Conservation (phyloP, 1,140 invertebrate species). For the Lethrus apterus region DNA sequence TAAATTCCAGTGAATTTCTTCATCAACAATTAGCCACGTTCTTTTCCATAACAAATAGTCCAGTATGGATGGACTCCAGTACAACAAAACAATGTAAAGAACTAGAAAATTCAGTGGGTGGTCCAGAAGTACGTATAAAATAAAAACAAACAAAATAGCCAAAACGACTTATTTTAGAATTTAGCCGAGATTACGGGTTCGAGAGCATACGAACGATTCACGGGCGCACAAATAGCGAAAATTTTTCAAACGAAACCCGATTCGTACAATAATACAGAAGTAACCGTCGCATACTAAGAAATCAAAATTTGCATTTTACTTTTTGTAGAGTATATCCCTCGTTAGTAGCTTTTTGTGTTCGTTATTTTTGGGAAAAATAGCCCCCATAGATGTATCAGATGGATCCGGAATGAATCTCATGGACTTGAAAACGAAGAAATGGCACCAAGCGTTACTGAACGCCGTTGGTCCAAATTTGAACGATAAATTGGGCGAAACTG, state of each 20-base stretch:
- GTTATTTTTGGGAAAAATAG: slow-evolving; percentile 82
- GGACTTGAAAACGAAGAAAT: slow-evolving; percentile 72
- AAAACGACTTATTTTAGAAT: slow-evolving; percentile 46
- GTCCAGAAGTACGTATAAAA: slow-evolving; percentile 50
- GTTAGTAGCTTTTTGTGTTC: slow-evolving; percentile 89
- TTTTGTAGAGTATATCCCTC: slow-evolving; percentile 75
- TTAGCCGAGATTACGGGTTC: slow-evolving; percentile 86
- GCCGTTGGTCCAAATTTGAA: slow-evolving; percentile 63
- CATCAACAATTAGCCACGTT: slow-evolving; percentile 71
- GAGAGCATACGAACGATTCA: slow-evolving; percentile 88
- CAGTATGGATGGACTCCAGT: slow-evolving; percentile 95
- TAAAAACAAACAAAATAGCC: background rate
- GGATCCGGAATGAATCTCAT: slow-evolving; percentile 96
- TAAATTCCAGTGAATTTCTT: slow-evolving; percentile 70
- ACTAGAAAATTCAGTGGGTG: slow-evolving; percentile 74
- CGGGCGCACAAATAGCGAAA: slow-evolving; percentile 88
- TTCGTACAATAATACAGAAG: slow-evolving; percentile 75
- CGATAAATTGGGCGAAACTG: slow-evolving; percentile 64
- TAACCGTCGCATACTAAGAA: slow-evolving; percentile 34
- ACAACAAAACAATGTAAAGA: slow-evolving; percentile 72
- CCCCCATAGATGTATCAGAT: slow-evolving; percentile 85
- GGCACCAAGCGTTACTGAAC: slow-evolving; percentile 69
- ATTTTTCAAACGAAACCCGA: slow-evolving; percentile 64
- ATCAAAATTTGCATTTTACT: slow-evolving; percentile 8
- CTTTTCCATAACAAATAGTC: slow-evolving; percentile 77